phyloP scores from a whole-genome alignment of 2,113 vertebrate species.

The Gasterosteus nipponicus region DNA sequence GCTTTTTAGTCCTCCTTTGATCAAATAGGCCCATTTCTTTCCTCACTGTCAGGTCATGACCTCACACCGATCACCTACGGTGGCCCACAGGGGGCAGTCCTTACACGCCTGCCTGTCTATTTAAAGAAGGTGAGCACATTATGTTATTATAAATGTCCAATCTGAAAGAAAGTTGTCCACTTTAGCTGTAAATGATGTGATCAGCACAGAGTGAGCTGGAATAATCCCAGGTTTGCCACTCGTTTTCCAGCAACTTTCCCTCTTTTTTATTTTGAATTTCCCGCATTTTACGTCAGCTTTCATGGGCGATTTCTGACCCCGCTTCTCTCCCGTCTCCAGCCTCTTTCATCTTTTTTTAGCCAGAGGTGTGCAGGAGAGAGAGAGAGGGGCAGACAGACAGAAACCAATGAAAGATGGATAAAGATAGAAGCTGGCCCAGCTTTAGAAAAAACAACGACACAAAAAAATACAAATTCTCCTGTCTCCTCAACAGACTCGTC shows the following conservation, averaged over 20 bases:
- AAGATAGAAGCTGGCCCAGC: conserved; percentile 59
- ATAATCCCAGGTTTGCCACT: conserved; percentile 37
- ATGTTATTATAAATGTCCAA: neutral
- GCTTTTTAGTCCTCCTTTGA: neutral
- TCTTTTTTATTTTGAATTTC: conserved; percentile 72
- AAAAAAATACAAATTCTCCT: conserved; percentile 17
- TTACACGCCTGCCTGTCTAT: conserved; percentile 19
- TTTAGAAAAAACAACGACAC: conserved; percentile 30
- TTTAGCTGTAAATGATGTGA: conserved; percentile 24
- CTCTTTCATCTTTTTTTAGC: conserved; percentile 62
- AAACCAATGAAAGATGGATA: conserved; percentile 68
- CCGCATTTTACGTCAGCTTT: conserved; percentile 67
- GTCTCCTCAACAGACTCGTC: conserved; percentile 51
- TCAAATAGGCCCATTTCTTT: conserved; percentile 1
- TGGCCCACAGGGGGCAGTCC: conserved; percentile 42
- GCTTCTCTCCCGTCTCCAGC: conserved; percentile 52
- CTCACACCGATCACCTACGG: neutral
- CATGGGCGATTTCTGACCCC: conserved; percentile 67
- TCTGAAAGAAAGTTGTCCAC: conserved; percentile 25
- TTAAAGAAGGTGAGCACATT: conserved; percentile 7
- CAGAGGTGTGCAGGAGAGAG: conserved; percentile 38
- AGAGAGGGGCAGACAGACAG: conserved; percentile 57
- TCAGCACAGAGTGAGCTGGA: conserved; percentile 18
- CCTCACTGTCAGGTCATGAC: conserved; percentile 10
- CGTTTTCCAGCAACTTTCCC: conserved; percentile 36